Evolutionary conservation across 2,113 vertebrate genomes (phyloP), one percentile per base, ranked within the genome.

Genomic region (Climacteris rufus): DNA sequence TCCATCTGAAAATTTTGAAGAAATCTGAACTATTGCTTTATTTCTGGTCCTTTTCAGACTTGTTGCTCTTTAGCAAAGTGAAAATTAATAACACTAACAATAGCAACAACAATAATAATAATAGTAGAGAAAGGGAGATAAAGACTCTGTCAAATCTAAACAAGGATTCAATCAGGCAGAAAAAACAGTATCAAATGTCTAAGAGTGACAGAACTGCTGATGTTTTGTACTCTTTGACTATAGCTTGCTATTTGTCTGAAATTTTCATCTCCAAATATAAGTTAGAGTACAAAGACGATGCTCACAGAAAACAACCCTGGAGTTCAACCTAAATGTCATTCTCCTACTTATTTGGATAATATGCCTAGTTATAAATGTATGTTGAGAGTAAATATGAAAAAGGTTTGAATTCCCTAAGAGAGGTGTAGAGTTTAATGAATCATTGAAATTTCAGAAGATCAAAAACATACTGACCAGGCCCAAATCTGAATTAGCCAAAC

Each of bases 271-370:
- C 4, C 8, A 70, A 59, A 54, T 72, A 12, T 6, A 57, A 45
- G n/a, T 44, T 22, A 42, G 30, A 84, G 9, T 68, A 39, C 1
- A 8, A 66, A 82, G n/a, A 21, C 0, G 0, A 74, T 2, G 3
- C 8, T 95, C 35, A 57, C 22, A 71, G 11, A 68, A 75, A 83
- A 42, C 5, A 19, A 4, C 7, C 20, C 42, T 47, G 21, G 31
- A 81, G 4, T 39, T 81, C 42, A 47, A 13, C 14, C 11, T 21
- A 70, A 49, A n/a, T 65, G 17, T 33, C 33, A 50, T 78, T 87
- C 6, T 74, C 27, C 27, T 45, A 17, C 9, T 78, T 66, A 54
- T 18, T 61, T 72, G 19, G 11, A 30, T 63, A 57, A 35, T 49
- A 44, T 20, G 4, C 15, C 4, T 49, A 35, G 21, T 57, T 22